These are phyloP conservation scores for Australoheros facetus DNA, from an alignment of 2,797 vertebrate species.

Conservation along the genomic window DNA sequence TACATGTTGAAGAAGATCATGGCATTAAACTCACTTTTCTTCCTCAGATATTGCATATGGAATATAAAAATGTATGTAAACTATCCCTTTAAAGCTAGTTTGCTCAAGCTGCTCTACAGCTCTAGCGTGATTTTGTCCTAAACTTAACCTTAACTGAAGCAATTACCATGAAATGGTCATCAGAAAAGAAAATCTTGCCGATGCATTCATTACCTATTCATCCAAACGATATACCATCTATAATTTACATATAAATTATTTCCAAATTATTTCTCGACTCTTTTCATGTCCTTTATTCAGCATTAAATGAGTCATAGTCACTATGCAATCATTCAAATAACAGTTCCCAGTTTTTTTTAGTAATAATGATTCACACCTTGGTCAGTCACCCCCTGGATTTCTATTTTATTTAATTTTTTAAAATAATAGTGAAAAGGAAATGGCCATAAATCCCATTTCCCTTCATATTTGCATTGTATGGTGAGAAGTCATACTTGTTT, in stretches of 20 bases:
- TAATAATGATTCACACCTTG: neutral
- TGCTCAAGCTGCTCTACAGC: neutral
- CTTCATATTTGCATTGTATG: neutral
- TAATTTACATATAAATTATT: slow-evolving; percentile 50
- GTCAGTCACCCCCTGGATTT: neutral
- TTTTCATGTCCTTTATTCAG: neutral
- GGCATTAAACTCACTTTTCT: neutral
- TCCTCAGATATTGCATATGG: neutral
- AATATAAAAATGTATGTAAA: neutral
- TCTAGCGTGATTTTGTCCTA: neutral
- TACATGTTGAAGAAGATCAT: neutral
- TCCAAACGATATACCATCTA: slow-evolving; percentile 21
- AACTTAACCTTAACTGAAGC: neutral
- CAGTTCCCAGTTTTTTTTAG: neutral
- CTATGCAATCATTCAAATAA: slow-evolving; percentile 14
- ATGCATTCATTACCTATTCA: slow-evolving; percentile 27
- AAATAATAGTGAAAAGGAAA: neutral
- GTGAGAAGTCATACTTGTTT: neutral
- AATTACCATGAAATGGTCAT: slow-evolving; percentile 10
- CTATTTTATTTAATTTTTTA: neutral
- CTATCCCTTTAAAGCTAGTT: neutral
- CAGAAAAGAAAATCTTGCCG: slow-evolving; percentile 11
- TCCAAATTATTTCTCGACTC: slow-evolving; percentile 9
- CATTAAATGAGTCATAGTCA: neutral
- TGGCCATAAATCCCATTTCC: neutral